phyloP scores from a whole-genome alignment of 2,888 invertebrate genomes.

The Oligia fasciuncula region DNA sequence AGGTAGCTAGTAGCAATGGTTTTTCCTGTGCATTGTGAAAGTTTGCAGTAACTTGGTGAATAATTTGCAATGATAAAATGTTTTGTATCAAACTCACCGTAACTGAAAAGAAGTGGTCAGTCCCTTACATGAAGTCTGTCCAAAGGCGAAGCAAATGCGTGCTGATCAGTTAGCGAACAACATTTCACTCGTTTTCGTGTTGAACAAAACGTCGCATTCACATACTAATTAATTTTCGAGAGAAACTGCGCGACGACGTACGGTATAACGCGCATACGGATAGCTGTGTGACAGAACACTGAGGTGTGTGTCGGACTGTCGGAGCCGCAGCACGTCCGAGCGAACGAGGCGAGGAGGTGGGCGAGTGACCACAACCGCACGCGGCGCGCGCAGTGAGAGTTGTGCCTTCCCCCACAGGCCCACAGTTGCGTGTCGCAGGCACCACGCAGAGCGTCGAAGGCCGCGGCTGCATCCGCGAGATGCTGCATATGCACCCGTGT shows the following conservation, averaged over 20 bases:
- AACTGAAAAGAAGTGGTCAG: slow-evolving; percentile 76
- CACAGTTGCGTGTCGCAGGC: slow-evolving; percentile 74
- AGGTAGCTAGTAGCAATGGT: background rate
- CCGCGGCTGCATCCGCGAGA: slow-evolving; percentile 79
- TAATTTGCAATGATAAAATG: slow-evolving; percentile 49
- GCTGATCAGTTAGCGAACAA: slow-evolving; percentile 80
- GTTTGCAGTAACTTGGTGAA: slow-evolving; percentile 53
- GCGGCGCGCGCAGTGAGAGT: slow-evolving; percentile 89
- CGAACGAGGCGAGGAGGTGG: slow-evolving; percentile 77
- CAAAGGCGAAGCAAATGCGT: slow-evolving; percentile 76
- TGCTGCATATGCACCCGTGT: slow-evolving; percentile 76
- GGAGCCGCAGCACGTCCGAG: slow-evolving; percentile 71
- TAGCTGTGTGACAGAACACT: slow-evolving; percentile 82
- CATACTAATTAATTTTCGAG: slow-evolving; percentile 86
- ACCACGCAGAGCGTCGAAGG: slow-evolving; percentile 69
- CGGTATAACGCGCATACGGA: slow-evolving; percentile 81
- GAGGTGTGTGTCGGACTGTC: slow-evolving; percentile 75
- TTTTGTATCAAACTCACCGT: slow-evolving; percentile 75
- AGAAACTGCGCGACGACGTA: slow-evolving; percentile 83
- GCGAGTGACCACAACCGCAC: slow-evolving; percentile 84
- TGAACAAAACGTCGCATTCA: slow-evolving; percentile 85
- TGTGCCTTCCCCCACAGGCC: slow-evolving; percentile 76
- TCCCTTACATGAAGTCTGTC: slow-evolving; percentile 84
- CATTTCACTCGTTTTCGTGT: slow-evolving; percentile 87
- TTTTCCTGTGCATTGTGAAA: slow-evolving; percentile 57